Evolutionary conservation across 2,113 vertebrate species (phyloP).

Genomic region (Sebastes schlegelii): DNA sequence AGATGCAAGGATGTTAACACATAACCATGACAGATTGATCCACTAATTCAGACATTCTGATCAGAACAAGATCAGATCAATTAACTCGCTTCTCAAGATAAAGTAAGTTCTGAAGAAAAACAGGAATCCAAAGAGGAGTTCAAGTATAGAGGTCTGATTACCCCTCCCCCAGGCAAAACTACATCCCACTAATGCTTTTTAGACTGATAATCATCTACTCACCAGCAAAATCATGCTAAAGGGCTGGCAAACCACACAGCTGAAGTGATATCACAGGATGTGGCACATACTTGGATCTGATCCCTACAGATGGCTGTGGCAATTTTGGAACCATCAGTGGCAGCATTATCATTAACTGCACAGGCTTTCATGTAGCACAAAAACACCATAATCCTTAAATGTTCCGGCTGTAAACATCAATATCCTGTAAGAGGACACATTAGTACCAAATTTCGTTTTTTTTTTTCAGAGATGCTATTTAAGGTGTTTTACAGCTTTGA

Average conservation of each 20-base stretch:
- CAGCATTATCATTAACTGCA: slow-evolving; percentile 61
- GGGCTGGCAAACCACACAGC: slow-evolving; percentile 46
- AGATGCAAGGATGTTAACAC: not conserved
- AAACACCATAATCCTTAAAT: slow-evolving; percentile 72
- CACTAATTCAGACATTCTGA: not conserved
- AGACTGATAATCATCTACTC: slow-evolving; percentile 31
- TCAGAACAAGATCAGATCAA: slow-evolving; percentile 14
- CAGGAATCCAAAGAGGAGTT: not conserved
- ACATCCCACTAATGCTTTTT: slow-evolving; percentile 12
- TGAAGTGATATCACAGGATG: slow-evolving; percentile 69
- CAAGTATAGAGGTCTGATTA: not conserved
- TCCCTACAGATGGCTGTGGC: slow-evolving; percentile 74
- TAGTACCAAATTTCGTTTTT: slow-evolving; percentile 14
- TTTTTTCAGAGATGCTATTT: slow-evolving; percentile 20
- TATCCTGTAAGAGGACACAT: slow-evolving; percentile 54
- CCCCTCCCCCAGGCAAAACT: not conserved
- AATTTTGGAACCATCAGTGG: slow-evolving; percentile 66
- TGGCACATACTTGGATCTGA: slow-evolving; percentile 67
- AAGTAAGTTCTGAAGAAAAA: not conserved
- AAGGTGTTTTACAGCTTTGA: slow-evolving; percentile 50
- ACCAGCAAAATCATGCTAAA: slow-evolving; percentile 27
- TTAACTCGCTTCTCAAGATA: not conserved
- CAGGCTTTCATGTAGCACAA: slow-evolving; percentile 54
- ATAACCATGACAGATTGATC: not conserved
- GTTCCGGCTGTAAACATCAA: slow-evolving; percentile 49